Conservation (phyloP, 2,888 invertebrate genomes). For the Tipula vernalis region DNA sequence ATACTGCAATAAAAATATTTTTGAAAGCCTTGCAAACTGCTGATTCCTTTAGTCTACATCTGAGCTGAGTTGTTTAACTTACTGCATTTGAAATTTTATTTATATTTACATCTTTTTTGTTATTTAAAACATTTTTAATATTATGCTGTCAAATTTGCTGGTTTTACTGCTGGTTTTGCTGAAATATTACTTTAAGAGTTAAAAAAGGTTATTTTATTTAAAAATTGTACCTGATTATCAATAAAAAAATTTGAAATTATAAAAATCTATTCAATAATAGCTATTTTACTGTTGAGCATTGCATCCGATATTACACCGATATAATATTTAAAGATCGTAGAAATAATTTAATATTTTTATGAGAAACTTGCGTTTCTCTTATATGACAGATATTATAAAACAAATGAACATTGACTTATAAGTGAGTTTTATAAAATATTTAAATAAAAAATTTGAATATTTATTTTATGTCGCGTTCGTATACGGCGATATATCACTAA, state of each 20-base stretch:
- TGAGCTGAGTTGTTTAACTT: neutral
- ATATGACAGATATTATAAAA: too few relatives aligned
- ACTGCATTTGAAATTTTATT: neutral
- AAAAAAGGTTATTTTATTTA: neutral
- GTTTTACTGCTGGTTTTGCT: neutral
- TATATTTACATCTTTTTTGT: neutral
- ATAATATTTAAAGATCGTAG: too few relatives aligned
- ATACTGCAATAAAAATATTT: neutral
- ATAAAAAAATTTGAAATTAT: neutral
- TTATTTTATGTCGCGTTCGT: too few relatives aligned
- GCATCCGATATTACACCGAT: too few relatives aligned
- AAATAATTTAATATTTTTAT: too few relatives aligned
- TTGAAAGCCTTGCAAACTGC: neutral
- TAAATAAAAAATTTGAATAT: too few relatives aligned
- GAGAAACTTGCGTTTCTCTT: too few relatives aligned
- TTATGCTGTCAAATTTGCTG: neutral
- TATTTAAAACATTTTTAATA: neutral
- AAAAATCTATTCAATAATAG: neutral
- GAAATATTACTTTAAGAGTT: neutral
- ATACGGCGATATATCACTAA: too few relatives aligned
- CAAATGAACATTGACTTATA: too few relatives aligned
- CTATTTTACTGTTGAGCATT: too few relatives aligned
- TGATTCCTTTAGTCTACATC: neutral
- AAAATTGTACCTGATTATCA: neutral
- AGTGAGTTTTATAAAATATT: too few relatives aligned